Conservation (phyloP, 2,888 invertebrate species). For the Pachliopta kotzebuea region DNA sequence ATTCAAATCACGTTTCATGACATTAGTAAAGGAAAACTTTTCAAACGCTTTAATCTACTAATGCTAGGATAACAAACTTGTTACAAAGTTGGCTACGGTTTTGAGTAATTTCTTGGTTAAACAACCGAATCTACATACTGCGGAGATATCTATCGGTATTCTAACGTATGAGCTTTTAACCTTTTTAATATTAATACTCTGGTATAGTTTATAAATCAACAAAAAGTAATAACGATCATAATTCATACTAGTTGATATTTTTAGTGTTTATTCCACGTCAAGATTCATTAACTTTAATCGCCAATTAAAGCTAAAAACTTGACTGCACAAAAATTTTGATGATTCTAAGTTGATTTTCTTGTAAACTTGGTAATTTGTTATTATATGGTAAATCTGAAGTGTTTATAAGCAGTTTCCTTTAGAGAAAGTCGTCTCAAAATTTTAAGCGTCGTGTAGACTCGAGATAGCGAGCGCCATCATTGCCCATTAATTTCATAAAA, state of each 20-base stretch:
- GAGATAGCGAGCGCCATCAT: slow-evolving; percentile 53
- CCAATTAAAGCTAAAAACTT: background rate
- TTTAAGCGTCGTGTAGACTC: slow-evolving; percentile 46
- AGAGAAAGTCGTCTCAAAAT: slow-evolving; percentile 55
- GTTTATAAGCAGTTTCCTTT: slow-evolving; percentile 40
- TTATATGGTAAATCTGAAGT: background rate
- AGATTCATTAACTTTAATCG: background rate
- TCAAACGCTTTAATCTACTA: slow-evolving; percentile 54
- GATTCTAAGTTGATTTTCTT: background rate
- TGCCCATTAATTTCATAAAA: slow-evolving; percentile 72
- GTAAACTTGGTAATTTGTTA: slow-evolving; percentile 7
- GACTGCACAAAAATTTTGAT: too few relatives aligned
- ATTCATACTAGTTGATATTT: background rate
- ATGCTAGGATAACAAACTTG: slow-evolving; percentile 50
- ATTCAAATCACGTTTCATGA: slow-evolving; percentile 55
- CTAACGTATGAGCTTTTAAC: background rate
- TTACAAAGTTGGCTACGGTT: slow-evolving; percentile 11
- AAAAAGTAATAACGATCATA: background rate
- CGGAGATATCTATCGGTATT: background rate
- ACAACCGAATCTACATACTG: background rate
- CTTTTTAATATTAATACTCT: background rate
- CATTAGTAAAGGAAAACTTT: slow-evolving; percentile 59
- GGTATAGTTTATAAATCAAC: background rate
- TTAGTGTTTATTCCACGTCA: too few relatives aligned
- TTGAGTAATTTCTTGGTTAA: slow-evolving; percentile 23